Conservation (phyloP, 1,140 invertebrate genomes). For the Aphaenogaster rudis region DNA sequence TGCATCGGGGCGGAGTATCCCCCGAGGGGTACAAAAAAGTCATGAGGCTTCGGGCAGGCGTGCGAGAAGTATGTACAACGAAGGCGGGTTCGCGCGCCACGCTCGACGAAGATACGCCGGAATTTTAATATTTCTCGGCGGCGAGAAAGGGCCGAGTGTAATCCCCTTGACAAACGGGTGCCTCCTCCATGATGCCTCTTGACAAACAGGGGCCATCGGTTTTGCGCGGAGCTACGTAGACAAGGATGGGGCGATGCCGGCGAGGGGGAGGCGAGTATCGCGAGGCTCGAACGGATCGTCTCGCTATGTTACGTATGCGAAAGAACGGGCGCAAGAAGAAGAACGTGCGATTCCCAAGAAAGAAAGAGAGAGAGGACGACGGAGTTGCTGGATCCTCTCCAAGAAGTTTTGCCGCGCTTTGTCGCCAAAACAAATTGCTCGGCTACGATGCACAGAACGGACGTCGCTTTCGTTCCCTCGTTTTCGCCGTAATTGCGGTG, state of each 20-base stretch:
- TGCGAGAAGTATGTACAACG: not conserved
- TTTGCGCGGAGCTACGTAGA: slow-evolving; percentile 58
- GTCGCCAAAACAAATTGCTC: slow-evolving; percentile 81
- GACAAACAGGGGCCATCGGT: slow-evolving; percentile 80
- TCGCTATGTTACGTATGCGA: not conserved
- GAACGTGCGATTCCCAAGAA: not conserved
- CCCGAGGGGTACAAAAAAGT: slow-evolving; percentile 16
- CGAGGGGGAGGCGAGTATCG: slow-evolving; percentile 29
- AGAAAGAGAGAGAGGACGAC: slow-evolving; percentile 40
- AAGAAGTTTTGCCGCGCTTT: slow-evolving; percentile 80
- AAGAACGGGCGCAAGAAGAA: too few species aligned
- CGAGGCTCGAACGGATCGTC: slow-evolving; percentile 41
- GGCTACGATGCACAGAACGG: slow-evolving; percentile 67
- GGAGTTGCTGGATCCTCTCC: slow-evolving; percentile 77
- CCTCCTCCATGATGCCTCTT: slow-evolving; percentile 75
- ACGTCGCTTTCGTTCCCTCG: slow-evolving; percentile 50
- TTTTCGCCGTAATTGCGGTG: slow-evolving; percentile 68
- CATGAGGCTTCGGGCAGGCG: not conserved
- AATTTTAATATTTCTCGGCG: slow-evolving; percentile 80
- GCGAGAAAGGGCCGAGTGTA: slow-evolving; percentile 66
- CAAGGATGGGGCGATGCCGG: slow-evolving; percentile 19
- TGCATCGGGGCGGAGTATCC: slow-evolving; percentile 39
- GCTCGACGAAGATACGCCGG: slow-evolving; percentile 73
- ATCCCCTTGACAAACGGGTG: slow-evolving; percentile 80
- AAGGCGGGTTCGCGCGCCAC: slow-evolving; percentile 35